Percentiles rank a stretch among this genome's conserved stretches.
These are phyloP conservation scores for Phrynocephalus versicolor DNA, from an alignment of 2,113 vertebrate genomes.

Conservation along the genomic window DNA sequence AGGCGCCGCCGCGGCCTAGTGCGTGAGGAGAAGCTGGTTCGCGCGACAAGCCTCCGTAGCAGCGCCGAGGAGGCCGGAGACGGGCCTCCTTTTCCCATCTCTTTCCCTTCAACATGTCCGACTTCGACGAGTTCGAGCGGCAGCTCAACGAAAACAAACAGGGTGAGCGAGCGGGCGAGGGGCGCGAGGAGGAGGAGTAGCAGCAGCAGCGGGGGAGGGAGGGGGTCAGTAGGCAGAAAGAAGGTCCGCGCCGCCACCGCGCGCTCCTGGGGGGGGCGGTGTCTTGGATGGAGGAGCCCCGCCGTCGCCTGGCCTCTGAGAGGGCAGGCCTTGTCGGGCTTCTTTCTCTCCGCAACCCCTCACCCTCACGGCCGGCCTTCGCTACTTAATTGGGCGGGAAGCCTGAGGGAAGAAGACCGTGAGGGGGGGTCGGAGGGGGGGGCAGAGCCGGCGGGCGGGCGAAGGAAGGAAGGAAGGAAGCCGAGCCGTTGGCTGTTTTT, in stretches of 20 bases:
- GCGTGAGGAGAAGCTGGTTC: constrained; percentile 50
- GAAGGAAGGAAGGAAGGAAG: neutral
- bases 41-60: constrained; percentile 22
- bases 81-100: neutral
- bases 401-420: neutral
- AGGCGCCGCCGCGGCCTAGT: constrained; percentile 57
- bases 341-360: rapidly evolving
- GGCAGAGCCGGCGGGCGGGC: no score
- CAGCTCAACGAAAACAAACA: constrained; percentile 91
- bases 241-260: neutral
- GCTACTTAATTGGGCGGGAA: neutral
- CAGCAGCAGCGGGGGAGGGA: neutral
- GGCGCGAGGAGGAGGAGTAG: constrained; percentile 42
- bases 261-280: no score
- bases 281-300: neutral
- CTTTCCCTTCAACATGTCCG: constrained; percentile 78
- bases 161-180: constrained; percentile 68
- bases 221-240: no score
- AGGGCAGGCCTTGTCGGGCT: neutral
- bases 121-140: constrained; percentile 92
- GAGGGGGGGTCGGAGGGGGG: no score
- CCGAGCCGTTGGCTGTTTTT: neutral
- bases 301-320: neutral
- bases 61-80: constrained; percentile 42
- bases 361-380: neutral